Conservation (phyloP, 2,888 invertebrate genomes). For the Xylophagus ater region DNA sequence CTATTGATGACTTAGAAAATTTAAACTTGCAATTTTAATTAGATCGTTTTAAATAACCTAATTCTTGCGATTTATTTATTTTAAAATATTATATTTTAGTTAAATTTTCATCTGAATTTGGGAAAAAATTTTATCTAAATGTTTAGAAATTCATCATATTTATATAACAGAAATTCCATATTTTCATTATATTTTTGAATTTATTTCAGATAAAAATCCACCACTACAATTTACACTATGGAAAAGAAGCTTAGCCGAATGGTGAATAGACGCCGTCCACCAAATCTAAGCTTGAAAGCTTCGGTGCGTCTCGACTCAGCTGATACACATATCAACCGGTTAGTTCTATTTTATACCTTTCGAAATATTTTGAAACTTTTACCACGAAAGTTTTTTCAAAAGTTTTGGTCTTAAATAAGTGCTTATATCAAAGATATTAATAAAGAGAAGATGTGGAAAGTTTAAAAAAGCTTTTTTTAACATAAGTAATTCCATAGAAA, state of each 20-base stretch:
- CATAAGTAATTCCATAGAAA: too few relatives aligned
- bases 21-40: too few relatives aligned
- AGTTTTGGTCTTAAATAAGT: too few relatives aligned
- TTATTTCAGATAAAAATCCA: conserved; percentile 3
- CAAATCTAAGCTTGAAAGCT: conserved; percentile 12
- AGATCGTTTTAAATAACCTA: too few relatives aligned
- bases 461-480: too few relatives aligned
- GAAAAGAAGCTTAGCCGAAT: conserved; percentile 7
- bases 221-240: conserved; percentile 4
- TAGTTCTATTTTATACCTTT: too few relatives aligned
- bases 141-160: background rate
- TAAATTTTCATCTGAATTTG: background rate
- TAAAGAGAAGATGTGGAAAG: too few relatives aligned
- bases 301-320: background rate
- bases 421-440: too few relatives aligned
- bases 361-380: too few relatives aligned
- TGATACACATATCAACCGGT: conserved; percentile 6
- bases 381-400: too few relatives aligned
- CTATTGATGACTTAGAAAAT: too few relatives aligned
- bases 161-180: background rate
- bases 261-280: conserved; percentile 11
- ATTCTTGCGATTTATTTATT: too few relatives aligned
- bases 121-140: background rate
- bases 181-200: background rate
- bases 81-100: background rate